Percentiles rank a stretch among this genome's conserved stretches.
Evolutionary conservation across 2,113 vertebrate species (phyloP).

Genomic region (Scophthalmus maximus): DNA sequence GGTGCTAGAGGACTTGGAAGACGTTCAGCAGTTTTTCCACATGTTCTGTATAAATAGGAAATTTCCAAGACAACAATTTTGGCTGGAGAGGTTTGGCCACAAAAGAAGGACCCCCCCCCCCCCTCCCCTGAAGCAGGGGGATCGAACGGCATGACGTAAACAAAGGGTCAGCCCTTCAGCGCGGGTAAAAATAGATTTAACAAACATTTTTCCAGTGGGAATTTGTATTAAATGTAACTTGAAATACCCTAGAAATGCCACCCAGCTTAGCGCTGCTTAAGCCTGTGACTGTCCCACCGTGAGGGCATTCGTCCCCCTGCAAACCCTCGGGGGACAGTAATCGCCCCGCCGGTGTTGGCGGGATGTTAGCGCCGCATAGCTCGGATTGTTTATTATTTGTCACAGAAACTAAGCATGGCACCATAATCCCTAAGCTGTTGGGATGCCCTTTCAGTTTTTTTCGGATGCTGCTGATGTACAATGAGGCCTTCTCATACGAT

Average conservation of each 20-base stretch:
- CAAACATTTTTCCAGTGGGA: conserved; percentile 45
- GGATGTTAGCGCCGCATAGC: conserved; percentile 21
- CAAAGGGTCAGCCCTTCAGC: conserved; percentile 38
- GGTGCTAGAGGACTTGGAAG: conserved; percentile 18
- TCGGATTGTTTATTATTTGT: conserved; percentile 52
- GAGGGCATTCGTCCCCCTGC: conserved; percentile 29
- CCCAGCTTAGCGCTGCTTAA: conserved; percentile 36
- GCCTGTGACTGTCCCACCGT: conserved; percentile 50
- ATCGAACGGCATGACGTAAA: conserved; percentile 59
- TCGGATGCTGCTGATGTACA: conserved; percentile 33
- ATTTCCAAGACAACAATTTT: conserved; percentile 55
- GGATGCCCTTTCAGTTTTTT: conserved; percentile 60
- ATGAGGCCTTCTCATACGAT: conserved; percentile 45
- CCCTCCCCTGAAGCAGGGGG: conserved; percentile 1
- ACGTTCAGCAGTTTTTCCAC: conserved; percentile 21
- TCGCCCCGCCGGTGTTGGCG: conserved; percentile 47
- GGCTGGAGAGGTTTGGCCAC: conserved; percentile 50
- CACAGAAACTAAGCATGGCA: conserved; percentile 24
- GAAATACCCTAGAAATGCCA: conserved; percentile 51
- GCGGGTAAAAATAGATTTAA: conserved; percentile 67
- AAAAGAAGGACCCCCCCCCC: conserved; percentile 37
- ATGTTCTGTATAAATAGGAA: conserved; percentile 43
- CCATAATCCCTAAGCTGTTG: conserved; percentile 42
- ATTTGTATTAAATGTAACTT: conserved; percentile 54
- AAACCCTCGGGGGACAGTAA: conserved; percentile 35